A percentile compares a stretch with the other conserved stretches of the same genome.
Evolutionary conservation across 2,113 vertebrate genomes (phyloP).

Genomic region (Syngnathus typhle): DNA sequence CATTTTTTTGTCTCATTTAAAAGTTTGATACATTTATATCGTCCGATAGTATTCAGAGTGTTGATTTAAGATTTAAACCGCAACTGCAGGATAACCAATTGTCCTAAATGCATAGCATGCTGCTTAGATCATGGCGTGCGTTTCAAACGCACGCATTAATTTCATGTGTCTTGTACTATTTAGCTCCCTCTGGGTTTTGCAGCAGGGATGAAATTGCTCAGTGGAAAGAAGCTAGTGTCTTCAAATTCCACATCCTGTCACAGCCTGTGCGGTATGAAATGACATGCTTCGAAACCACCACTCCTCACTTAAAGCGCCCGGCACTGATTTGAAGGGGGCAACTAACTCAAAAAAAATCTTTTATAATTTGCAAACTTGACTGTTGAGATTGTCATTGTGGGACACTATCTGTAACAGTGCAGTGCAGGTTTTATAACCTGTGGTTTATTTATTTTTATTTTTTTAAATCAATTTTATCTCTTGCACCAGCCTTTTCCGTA

Average conservation of each 20-base stretch:
- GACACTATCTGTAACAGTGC: not conserved
- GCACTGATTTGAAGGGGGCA: not conserved
- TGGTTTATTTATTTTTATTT: conserved; percentile 45
- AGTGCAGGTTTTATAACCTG: conserved; percentile 35
- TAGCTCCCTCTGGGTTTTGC: conserved; percentile 34
- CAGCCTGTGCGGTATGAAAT: conserved; percentile 60
- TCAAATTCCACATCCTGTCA: conserved; percentile 68
- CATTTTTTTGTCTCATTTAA: not conserved
- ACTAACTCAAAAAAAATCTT: not conserved
- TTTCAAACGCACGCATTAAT: conserved; percentile 11
- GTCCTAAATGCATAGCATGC: conserved; percentile 7
- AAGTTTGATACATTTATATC: not conserved
- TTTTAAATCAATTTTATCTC: not conserved
- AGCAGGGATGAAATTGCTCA: conserved; percentile 41
- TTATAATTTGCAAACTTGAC: not conserved
- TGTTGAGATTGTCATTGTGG: not conserved
- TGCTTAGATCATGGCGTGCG: conserved; percentile 26
- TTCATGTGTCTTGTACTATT: conserved; percentile 5
- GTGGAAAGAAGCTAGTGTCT: conserved; percentile 39
- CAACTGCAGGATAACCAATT: conserved; percentile 10
- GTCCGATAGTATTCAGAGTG: conserved; percentile 4
- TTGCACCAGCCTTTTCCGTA: conserved; percentile 21
- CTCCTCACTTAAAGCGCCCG: conserved; percentile 17
- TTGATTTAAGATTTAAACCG: conserved; percentile 13
- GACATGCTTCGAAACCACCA: conserved; percentile 41